Conservation (phyloP, 2,888 invertebrate genomes). For the Zhuqinia jingwanae region DNA sequence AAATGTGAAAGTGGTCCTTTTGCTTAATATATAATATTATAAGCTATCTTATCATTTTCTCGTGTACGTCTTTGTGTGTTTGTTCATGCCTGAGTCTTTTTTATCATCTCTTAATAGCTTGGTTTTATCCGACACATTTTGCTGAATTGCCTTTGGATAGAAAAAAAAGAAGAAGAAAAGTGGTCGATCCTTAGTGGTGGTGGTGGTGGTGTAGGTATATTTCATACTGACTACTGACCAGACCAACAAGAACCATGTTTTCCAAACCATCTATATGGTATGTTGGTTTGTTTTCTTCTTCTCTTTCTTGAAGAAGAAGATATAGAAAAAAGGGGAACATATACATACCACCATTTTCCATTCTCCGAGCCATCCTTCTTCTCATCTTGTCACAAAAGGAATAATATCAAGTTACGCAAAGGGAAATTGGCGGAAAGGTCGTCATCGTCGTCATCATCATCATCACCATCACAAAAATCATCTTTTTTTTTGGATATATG, state of each 20-base stretch:
- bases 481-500: background rate
- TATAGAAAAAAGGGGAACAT: no score
- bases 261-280: background rate
- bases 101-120: constrained; percentile 36
- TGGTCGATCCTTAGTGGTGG: background rate
- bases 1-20: constrained; percentile 27
- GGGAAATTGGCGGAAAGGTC: constrained; percentile 58
- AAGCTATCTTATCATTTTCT: constrained; percentile 39
- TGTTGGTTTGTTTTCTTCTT: background rate
- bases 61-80: background rate
- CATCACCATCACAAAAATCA: background rate
- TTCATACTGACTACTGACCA: no score
- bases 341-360: background rate
- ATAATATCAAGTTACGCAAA: constrained; percentile 30
- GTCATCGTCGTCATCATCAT: background rate
- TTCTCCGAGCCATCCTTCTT: background rate
- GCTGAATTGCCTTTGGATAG: constrained; percentile 33
- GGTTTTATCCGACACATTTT: constrained; percentile 37
- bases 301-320: background rate
- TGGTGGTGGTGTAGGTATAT: background rate
- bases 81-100: background rate
- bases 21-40: background rate
- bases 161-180: background rate
- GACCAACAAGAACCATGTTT: background rate
- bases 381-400: constrained; percentile 23